Percentiles rank a stretch among this genome's conserved stretches.
These are phyloP conservation scores for Brachymystax lenok DNA, from an alignment of 2,797 vertebrate species.

Conservation along the genomic window DNA sequence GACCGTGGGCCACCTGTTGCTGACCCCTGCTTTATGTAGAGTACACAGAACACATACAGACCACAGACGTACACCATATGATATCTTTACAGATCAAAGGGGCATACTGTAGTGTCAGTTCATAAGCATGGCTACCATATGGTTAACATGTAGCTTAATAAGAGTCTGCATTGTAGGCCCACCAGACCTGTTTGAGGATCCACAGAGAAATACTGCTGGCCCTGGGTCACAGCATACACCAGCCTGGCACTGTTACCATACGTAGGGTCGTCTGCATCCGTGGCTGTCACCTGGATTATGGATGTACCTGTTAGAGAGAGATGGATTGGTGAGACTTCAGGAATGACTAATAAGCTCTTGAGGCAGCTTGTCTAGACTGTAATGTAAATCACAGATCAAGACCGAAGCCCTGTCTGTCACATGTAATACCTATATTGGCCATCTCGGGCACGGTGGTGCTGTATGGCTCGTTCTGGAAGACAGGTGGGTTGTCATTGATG, in stretches of 20 bases:
- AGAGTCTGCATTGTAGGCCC: not conserved
- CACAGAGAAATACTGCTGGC: conserved; percentile 94
- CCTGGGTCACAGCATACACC: conserved; percentile 93
- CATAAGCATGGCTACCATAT: conserved; percentile 22
- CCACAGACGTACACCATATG: conserved; percentile 11
- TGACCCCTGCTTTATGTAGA: no score
- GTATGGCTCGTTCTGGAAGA: conserved; percentile 82
- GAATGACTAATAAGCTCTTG: not conserved
- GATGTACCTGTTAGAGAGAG: conserved; percentile 83
- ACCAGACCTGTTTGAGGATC: conserved; percentile 90
- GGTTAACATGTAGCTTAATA: conserved; percentile 35
- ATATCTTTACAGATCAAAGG: conserved; percentile 22
- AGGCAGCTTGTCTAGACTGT: not conserved
- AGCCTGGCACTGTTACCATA: conserved; percentile 95
- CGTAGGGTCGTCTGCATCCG: conserved; percentile 93
- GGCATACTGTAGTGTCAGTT: conserved; percentile 31
- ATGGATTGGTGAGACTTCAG: not conserved
- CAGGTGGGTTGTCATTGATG: conserved; percentile 89
- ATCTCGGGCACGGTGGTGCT: conserved; percentile 85
- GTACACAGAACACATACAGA: conserved; percentile 18
- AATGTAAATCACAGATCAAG: not conserved
- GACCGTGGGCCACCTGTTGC: no score
- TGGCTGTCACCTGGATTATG: conserved; percentile 94
- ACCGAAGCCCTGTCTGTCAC: not conserved
- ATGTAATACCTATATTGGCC: conserved; percentile 83